These are phyloP conservation scores for Cyanoderma ruficeps DNA, from an alignment of 2,113 vertebrate genomes.

Conservation along the genomic window DNA sequence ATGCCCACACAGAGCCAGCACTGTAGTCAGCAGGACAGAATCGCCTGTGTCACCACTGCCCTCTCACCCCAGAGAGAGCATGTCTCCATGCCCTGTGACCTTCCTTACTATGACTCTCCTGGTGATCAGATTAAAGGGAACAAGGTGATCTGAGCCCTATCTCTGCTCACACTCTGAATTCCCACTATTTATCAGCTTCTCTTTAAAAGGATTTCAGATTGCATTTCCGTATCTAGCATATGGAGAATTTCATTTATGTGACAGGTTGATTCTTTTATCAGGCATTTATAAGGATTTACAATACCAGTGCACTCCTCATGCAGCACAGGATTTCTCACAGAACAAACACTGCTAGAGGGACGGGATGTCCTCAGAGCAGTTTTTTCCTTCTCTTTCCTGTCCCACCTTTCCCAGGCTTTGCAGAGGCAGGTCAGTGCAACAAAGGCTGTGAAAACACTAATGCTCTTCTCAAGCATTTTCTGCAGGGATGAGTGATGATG, in stretches of 20 bases:
- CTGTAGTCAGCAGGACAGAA: not conserved
- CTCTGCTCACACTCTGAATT: not conserved
- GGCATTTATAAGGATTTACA: constrained; percentile 14
- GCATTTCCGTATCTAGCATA: not conserved
- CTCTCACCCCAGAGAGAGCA: not conserved
- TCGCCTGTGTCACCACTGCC: not conserved
- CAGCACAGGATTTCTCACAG: not conserved
- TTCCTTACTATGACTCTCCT: not conserved
- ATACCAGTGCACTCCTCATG: not conserved
- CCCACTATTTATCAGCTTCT: constrained; percentile 13
- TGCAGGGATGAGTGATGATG: not conserved
- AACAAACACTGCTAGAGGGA: not conserved
- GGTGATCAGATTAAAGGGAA: not conserved
- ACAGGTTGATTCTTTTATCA: constrained; percentile 57
- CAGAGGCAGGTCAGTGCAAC: not conserved
- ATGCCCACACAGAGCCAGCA: not conserved
- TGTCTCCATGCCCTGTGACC: not conserved
- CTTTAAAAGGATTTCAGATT: constrained; percentile 38
- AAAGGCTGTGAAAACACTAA: not conserved
- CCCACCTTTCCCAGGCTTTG: not conserved
- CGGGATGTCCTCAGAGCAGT: not conserved
- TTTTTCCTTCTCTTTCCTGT: not conserved
- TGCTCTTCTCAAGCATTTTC: not conserved
- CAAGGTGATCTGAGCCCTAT: not conserved
- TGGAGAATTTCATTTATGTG: constrained; percentile 35